Conservation (phyloP, 2,113 vertebrate genomes). For the Boulengeromyrus knoepffleri region DNA sequence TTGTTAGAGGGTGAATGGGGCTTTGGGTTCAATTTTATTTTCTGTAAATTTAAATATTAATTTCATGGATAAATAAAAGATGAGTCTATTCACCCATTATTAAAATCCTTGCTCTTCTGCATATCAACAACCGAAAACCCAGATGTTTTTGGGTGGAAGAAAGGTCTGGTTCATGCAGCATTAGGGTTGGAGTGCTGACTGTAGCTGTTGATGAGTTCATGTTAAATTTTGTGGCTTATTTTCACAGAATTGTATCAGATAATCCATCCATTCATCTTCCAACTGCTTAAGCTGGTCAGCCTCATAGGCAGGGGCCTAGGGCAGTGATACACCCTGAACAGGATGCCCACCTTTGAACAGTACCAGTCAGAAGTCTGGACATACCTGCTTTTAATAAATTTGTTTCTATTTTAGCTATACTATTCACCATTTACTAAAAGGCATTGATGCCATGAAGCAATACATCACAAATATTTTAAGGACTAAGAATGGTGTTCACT, state of each 20-base stretch:
- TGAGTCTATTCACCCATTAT: neutral
- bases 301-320: neutral
- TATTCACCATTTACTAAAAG: neutral
- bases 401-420: neutral
- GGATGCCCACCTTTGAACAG: neutral
- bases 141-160: neutral
- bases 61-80: neutral
- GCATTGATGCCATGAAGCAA: neutral
- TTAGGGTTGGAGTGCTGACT: neutral
- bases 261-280: neutral
- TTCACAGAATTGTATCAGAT: neutral
- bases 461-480: neutral
- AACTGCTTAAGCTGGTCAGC: neutral
- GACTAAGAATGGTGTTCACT: neutral
- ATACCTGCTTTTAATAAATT: neutral
- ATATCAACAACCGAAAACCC: neutral
- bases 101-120: neutral
- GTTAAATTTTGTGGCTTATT: neutral
- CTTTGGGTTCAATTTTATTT: neutral
- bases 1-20: neutral
- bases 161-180: neutral
- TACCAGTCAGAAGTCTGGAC: neutral
- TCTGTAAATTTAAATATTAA: neutral
- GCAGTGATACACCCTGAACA: neutral
- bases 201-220: neutral